Percentiles rank a stretch among this genome's conserved stretches.
These are phyloP conservation scores for Borostomias antarcticus DNA, from an alignment of 2,797 vertebrate species.

Conservation along the genomic window DNA sequence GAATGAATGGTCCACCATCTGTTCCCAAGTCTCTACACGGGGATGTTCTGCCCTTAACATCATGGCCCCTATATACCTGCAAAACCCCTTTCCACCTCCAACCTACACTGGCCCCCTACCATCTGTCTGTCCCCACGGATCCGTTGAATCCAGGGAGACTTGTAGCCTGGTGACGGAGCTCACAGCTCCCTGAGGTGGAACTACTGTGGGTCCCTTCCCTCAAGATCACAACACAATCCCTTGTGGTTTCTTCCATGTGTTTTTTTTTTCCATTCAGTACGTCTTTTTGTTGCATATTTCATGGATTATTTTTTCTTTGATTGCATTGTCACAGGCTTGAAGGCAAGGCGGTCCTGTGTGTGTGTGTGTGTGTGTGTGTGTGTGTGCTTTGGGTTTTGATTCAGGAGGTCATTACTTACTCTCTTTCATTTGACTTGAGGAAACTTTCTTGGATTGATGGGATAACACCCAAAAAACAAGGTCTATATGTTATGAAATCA, in stretches of 20 bases:
- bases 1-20: conserved; percentile 41
- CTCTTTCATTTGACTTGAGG: conserved; percentile 4
- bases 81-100: conserved; percentile 2
- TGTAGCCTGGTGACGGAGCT: conserved; percentile 43
- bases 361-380: background rate
- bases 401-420: conserved; percentile 11
- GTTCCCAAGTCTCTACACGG: conserved; percentile 10
- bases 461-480: background rate
- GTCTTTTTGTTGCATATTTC: conserved; percentile 27
- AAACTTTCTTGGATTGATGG: conserved; percentile 8
- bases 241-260: conserved; percentile 15
- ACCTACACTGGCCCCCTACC: conserved; percentile 19
- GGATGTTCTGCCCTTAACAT: conserved; percentile 31
- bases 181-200: conserved; percentile 64
- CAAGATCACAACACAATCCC: conserved; percentile 38
- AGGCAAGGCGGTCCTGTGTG: conserved; percentile 23
- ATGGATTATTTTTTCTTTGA: conserved; percentile 33
- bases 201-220: conserved; percentile 48
- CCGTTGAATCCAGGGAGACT: conserved; percentile 23
- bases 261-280: too few relatives aligned
- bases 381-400: background rate
- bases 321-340: conserved; percentile 18
- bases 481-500: too few relatives aligned
- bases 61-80: conserved; percentile 16
- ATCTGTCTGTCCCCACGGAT: conserved; percentile 54